These are phyloP conservation scores for Himalopsyche japonica DNA, from an alignment of 2,888 invertebrate species.

Conservation along the genomic window DNA sequence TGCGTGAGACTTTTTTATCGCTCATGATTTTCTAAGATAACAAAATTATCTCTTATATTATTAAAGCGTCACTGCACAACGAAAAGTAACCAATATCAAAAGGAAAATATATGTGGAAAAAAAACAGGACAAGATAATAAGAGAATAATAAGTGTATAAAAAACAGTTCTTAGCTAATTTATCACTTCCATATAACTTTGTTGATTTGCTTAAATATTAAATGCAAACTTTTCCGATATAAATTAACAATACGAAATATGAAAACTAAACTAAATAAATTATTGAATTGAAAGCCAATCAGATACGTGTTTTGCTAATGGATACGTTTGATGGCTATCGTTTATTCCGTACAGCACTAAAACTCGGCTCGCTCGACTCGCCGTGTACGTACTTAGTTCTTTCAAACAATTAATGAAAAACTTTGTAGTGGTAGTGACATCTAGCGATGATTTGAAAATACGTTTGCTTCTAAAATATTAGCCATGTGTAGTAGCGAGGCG, in stretches of 20 bases:
- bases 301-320: not conserved
- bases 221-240: too few relatives aligned
- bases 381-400: not conserved
- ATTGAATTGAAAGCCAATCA: not conserved
- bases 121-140: not conserved
- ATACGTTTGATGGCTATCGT: not conserved
- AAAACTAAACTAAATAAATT: not conserved
- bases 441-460: not conserved
- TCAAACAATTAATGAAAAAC: not conserved
- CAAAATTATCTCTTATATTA: conserved; percentile 12
- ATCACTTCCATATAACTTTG: not conserved
- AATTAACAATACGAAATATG: not conserved
- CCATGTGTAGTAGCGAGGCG: too few relatives aligned
- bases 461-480: too few relatives aligned
- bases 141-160: not conserved
- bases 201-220: too few relatives aligned
- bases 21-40: conserved; percentile 28
- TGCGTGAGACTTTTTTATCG: conserved; percentile 16
- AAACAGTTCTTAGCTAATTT: not conserved
- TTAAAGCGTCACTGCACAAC: not conserved
- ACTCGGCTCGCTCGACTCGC: not conserved
- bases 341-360: not conserved
- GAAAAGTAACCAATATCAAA: not conserved
- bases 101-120: not conserved
- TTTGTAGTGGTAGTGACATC: not conserved